Conservation (phyloP, 1,140 invertebrate species). For the Heliconius melpomene region DNA sequence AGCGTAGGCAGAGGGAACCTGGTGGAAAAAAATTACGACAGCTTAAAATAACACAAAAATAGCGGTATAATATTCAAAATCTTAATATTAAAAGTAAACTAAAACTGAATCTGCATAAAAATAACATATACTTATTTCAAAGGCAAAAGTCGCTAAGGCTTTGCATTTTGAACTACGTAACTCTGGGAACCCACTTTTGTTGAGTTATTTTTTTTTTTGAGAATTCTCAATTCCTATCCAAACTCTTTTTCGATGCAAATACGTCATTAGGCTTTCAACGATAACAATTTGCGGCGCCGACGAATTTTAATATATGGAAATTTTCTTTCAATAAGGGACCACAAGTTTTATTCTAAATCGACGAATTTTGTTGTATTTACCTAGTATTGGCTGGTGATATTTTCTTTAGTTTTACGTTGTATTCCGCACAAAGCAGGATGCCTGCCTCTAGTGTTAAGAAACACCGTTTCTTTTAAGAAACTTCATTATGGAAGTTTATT, state of each 20-base stretch:
- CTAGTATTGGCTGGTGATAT: neutral
- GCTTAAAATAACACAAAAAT: neutral
- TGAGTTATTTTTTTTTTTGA: constrained; percentile 36
- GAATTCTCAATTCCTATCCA: constrained; percentile 41
- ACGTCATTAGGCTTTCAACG: constrained; percentile 56
- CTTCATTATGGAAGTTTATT: no score
- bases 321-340: constrained; percentile 43
- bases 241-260: constrained; percentile 67
- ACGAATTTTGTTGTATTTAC: neutral
- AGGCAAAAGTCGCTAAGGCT: neutral
- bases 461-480: no score
- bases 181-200: constrained; percentile 29
- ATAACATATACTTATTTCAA: constrained; percentile 4
- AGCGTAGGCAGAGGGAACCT: neutral
- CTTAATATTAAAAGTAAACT: neutral
- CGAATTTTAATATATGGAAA: constrained; percentile 67
- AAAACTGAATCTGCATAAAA: constrained; percentile 1
- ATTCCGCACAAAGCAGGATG: no score
- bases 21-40: neutral
- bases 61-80: neutral
- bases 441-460: no score
- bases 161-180: constrained; percentile 21
- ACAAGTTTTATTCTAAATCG: constrained; percentile 24
- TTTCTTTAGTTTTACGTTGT: no score
- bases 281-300: constrained; percentile 58